Evolutionary conservation across 2,113 vertebrate species (phyloP), one percentile per base, ranked within the genome.

Genomic region (Indicator maculatus): DNA sequence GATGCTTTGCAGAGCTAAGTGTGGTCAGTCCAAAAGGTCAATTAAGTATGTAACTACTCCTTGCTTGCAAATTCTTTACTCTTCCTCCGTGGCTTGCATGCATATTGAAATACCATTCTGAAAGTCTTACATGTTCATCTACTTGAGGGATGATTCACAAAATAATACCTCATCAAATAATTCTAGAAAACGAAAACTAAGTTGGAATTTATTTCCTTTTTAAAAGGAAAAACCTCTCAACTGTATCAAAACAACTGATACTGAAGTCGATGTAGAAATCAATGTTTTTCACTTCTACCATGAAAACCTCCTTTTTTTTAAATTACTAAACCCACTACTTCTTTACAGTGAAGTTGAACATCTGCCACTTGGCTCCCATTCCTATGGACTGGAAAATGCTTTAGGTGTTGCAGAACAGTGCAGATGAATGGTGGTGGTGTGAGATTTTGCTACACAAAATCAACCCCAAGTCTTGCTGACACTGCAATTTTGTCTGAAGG

Each of bases 231-330:
- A 81, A 47, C 12, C 30, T 27, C 27, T 73, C 13, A 69, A 71
- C 63, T 69, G 55, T 86, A 93, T 72, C 86, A 82, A 84, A 88
- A 92, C 58, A 93, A 88, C 59, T 65, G 83, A 89, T 90, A 93
- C 24, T 38, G 19, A 80, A 74, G 8, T 60, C 21, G 55, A 53
- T 3, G 30, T 36, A 90, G 72, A 93, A 88, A 80, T 78, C 12
- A 20, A 17, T 47, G 4, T 64, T 55, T 73, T 76, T 24, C 20
- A 79, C 63, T 91, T 91, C 70, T 75, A 87, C 76, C 30, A 73
- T 11, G 17, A 90, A 84, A 30, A 3, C 8, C 5, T 33, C 7
- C 12, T 59, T 50, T 81, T 90, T 3, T 44, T 44, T 44, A 86
- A 89, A 82, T 86, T 85, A 72, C 47, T 93, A 39, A 88, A 71